Evolutionary conservation across 1,140 invertebrate genomes (phyloP), one percentile per base, ranked within the genome.

Genomic region (Drosophila arawakana): DNA sequence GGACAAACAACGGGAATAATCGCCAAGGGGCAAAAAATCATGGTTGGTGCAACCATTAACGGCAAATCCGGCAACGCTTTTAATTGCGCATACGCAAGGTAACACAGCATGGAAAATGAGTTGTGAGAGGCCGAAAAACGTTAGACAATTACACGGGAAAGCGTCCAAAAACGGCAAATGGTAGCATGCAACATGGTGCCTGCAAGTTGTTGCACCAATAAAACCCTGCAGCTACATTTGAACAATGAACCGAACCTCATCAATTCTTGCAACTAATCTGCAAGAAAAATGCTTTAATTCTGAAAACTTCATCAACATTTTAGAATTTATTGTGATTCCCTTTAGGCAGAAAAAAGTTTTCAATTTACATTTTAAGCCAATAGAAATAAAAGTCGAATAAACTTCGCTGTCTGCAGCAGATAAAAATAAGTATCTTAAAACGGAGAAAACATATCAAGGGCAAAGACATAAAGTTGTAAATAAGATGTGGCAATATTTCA

Each of bases 1-100:
- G 62, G 49, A 62, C 73, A 69, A 68, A 68, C 63, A 76, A 63
- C 61, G 68, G 49, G 21, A 46, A 69, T 61, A 57, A 61, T 69
- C 71, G 65, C 65, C 49, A 41, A 54, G 49, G 54, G 72, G 60
- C 61, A 60, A 75, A 75, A 78, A 78, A 75, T 78, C 72, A 75
- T 57, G 75, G 75, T 58, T 80, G 50, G 41, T 72, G 66, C 79
- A 77, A 52, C 82, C 82, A 85, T 85, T 85, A 85, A 86, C 82
- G 83, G 78, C 77, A 88, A 85, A 86, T 81, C 82, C 76, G 83
- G 83, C 79, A 86, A 78, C 76, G 82, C 79, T 88, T 85, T 85
- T 85, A 85, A 85, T 85, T 85, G 82, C 82, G 82, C 82, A 75
- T 71, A 81, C 78, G 77, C 70, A 59, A 59, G 55, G 74, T 66